Base-by-base conservation (phyloP, 2,797 vertebrate species). In the Acipenser oxyrinchus region DNA sequence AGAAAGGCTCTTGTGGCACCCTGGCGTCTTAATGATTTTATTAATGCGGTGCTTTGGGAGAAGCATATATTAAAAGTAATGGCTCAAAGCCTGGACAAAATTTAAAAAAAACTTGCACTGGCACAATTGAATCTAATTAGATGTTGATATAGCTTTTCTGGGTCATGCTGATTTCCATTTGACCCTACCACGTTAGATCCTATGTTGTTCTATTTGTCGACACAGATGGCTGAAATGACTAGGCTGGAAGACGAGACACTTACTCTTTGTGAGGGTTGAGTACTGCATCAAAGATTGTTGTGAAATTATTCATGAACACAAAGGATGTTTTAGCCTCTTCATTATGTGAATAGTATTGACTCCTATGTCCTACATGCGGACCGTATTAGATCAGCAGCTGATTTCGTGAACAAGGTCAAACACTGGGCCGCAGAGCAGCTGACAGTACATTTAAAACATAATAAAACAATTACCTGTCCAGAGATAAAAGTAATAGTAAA, bases 241-340 rank as follows among this genome's bases (percentile, higher is more conserved):
- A 77, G 81, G 81, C 82, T 82, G 81, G 70, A 81, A 81, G 83
- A 87, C 84, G 83, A 90, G 84, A 90, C 85, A 85, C 82, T 90
- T 85, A 83, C 82, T 81, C 73, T 87, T 90, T 86, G 90, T 89
- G 89, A 89, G 81, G 86, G 83, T 84, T 89, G 84, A 91, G 90
- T 87, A 79, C 81, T 79, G 79, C 83, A 82, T 89, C 90, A 88
- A 91, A 81, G 84, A 81, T 83, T 74, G 81, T 82, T 67, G 66
- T 18, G 12, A 62, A 23, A 62, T 62, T 62, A 62, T 62, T 23
- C 60, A 23, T 23, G 15, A 62, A 62, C n/a, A 50, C 65, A 65
- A 82, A 83, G 83, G 82, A 79, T 81, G 87, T 85, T 88, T 89
- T 89, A 86, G 82, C 83, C 81, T 81, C 74, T 84, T 88, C 83